phyloP scores from a whole-genome alignment of 2,113 vertebrate genomes.

The Tragelaphus scriptus region DNA sequence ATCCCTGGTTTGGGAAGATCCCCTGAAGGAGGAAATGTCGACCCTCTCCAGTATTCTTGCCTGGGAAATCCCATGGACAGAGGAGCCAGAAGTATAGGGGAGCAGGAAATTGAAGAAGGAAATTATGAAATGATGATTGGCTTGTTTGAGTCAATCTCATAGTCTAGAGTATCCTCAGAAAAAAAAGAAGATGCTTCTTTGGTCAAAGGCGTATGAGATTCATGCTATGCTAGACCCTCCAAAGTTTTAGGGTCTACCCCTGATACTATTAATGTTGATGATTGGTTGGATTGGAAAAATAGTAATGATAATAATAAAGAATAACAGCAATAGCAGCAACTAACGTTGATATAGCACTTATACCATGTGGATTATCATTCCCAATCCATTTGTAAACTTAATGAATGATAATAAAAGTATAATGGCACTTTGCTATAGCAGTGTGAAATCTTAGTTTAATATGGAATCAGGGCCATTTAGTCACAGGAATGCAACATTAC shows the following conservation, averaged over 20 bases:
- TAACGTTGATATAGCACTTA: not conserved
- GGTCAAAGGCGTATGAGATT: not conserved
- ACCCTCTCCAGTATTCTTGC: not conserved
- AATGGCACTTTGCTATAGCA: not conserved
- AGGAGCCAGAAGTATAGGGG: not conserved
- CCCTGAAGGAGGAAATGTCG: not conserved
- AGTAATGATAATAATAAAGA: not conserved
- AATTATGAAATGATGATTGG: not conserved
- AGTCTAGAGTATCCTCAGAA: not conserved
- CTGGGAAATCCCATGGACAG: not conserved
- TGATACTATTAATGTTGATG: not conserved
- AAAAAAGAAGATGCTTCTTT: not conserved
- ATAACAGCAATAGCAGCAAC: not conserved
- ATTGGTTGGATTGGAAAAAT: not conserved
- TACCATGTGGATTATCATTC: not conserved
- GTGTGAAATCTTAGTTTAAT: not conserved
- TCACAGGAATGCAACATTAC: not conserved
- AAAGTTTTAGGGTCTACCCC: not conserved
- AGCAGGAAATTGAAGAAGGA: rapidly evolving
- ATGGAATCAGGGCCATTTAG: not conserved
- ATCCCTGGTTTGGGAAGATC: not conserved
- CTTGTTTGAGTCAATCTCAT: not conserved
- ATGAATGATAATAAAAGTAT: constrained; percentile 1
- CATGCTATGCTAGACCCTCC: not conserved
- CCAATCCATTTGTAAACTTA: not conserved